Conservation (phyloP, 2,113 vertebrate genomes). For the Phodopus roborovskii region DNA sequence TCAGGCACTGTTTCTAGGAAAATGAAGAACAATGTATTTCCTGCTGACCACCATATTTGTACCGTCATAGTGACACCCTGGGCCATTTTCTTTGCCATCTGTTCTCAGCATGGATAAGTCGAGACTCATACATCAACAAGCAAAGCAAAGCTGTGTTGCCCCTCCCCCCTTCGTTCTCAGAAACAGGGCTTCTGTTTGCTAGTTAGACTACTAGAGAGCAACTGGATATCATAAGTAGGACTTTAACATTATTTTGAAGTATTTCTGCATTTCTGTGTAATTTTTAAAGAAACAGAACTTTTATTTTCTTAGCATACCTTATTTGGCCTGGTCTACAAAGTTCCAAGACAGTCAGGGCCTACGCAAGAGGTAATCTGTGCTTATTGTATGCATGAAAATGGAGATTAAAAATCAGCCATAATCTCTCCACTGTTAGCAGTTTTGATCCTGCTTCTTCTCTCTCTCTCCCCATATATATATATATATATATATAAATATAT, state of each 20-base stretch:
- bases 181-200: constrained; percentile 10
- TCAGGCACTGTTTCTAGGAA: constrained; percentile 71
- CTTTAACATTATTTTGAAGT: neutral
- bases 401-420: neutral
- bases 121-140: constrained; percentile 1
- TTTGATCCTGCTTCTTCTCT: neutral
- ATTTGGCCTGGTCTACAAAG: neutral
- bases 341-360: no score
- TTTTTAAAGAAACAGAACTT: neutral
- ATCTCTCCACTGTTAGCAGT: neutral
- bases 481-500: no score
- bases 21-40: constrained; percentile 58
- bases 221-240: neutral
- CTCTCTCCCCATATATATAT: no score
- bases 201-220: constrained; percentile 11
- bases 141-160: neutral
- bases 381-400: constrained; percentile 48
- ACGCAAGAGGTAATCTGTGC: neutral
- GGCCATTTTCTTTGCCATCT: constrained; percentile 67
- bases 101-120: constrained; percentile 62
- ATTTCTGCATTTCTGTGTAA: neutral
- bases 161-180: neutral
- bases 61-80: constrained; percentile 41
- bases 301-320: constrained; percentile 25
- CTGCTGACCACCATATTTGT: constrained; percentile 64